Conservation (phyloP, 64 coral and sea anemone genomes). For the Porites australiensis region DNA sequence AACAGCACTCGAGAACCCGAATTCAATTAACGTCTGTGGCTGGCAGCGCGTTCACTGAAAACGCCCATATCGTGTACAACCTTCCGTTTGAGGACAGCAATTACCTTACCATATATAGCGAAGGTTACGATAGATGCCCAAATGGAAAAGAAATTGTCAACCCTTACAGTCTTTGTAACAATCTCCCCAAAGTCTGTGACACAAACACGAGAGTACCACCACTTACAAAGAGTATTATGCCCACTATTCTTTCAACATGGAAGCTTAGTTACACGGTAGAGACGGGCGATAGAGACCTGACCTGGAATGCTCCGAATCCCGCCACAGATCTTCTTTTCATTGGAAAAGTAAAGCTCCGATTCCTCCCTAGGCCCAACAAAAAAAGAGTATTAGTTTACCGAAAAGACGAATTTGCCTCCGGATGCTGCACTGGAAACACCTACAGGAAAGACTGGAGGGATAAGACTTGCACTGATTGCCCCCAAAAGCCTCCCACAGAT, state of each 20-base stretch:
- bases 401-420: background rate
- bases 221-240: background rate
- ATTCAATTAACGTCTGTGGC: background rate
- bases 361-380: background rate
- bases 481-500: slow-evolving; percentile 18
- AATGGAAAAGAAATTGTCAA: slow-evolving; percentile 9
- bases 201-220: background rate
- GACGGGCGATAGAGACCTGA: background rate
- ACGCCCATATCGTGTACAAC: slow-evolving; percentile 22
- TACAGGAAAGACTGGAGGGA: slow-evolving; percentile 24
- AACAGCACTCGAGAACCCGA: slow-evolving; percentile 25
- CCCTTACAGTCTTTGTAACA: slow-evolving; percentile 52
- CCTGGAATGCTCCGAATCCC: slow-evolving; percentile 58
- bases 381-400: background rate
- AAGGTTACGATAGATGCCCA: slow-evolving; percentile 49
- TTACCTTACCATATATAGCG: slow-evolving; percentile 34
- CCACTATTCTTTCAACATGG: slow-evolving; percentile 66
- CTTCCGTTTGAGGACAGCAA: slow-evolving; percentile 23
- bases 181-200: slow-evolving; percentile 48
- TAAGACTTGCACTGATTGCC: slow-evolving; percentile 4
- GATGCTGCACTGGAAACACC: slow-evolving; percentile 46
- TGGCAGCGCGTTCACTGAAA: slow-evolving; percentile 5
- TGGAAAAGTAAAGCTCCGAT: slow-evolving; percentile 38
- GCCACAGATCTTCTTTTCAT: slow-evolving; percentile 31
- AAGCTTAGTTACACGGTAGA: background rate